Percentiles rank a stretch among this genome's conserved stretches.
Evolutionary conservation across 2,797 vertebrate species (phyloP).

Genomic region (Malacoctenus gilli): DNA sequence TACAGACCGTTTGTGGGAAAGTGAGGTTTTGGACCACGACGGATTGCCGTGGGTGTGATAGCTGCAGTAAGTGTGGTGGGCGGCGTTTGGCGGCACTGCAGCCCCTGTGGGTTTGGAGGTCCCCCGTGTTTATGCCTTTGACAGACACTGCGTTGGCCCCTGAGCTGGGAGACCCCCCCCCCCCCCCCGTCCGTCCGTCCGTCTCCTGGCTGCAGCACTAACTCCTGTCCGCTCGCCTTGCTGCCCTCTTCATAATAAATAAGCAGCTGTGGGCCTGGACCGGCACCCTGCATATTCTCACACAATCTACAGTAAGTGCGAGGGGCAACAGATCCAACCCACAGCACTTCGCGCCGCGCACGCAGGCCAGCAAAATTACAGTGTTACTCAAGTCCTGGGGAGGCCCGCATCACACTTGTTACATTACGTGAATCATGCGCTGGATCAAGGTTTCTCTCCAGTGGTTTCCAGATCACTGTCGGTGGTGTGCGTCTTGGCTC

Average conservation of each 20-base stretch:
- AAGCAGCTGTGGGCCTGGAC: conserved; percentile 69
- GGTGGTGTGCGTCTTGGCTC: not conserved
- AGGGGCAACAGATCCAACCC: conserved; percentile 38
- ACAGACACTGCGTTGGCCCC: conserved; percentile 68
- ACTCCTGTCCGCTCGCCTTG: conserved; percentile 58
- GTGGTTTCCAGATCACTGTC: too few relatives aligned
- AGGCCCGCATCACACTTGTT: conserved; percentile 3
- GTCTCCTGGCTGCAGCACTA: conserved; percentile 51
- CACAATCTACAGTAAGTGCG: conserved; percentile 66
- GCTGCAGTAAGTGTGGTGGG: conserved; percentile 43
- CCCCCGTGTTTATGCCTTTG: conserved; percentile 74
- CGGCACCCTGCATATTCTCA: conserved; percentile 68
- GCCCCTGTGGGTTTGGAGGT: conserved; percentile 62
- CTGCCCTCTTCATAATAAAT: conserved; percentile 74
- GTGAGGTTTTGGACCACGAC: conserved; percentile 40
- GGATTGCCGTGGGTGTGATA: conserved; percentile 40
- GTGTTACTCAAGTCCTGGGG: conserved; percentile 61
- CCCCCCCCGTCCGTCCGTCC: too few relatives aligned
- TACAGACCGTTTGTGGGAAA: conserved; percentile 64
- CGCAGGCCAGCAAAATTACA: conserved; percentile 41
- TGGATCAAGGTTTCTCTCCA: too few relatives aligned
- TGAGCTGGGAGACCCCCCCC: conserved; percentile 28
- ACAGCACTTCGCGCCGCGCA: conserved; percentile 41
- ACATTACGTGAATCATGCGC: not conserved
- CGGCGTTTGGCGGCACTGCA: conserved; percentile 56